Conservation (phyloP, 2,113 vertebrate genomes). For the Oxyura jamaicensis region DNA sequence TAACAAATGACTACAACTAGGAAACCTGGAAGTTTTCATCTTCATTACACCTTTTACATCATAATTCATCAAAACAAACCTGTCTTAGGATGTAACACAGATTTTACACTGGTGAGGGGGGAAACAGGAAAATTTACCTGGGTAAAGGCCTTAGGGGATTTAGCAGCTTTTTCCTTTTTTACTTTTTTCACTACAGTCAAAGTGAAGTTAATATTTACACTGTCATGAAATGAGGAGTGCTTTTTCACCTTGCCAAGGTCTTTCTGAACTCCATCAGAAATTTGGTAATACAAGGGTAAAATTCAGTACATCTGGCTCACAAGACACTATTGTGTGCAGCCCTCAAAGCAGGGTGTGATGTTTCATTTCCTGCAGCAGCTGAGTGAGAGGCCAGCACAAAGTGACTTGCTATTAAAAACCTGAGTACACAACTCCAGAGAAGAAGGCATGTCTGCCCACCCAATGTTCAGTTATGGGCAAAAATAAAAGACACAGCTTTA, state of each 20-base stretch:
- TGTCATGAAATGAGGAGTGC: not conserved
- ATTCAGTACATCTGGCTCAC: not conserved
- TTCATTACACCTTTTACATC: not conserved
- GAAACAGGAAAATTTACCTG: not conserved
- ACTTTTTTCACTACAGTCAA: not conserved
- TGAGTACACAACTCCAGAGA: not conserved
- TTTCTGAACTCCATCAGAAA: not conserved
- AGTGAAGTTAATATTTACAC: not conserved
- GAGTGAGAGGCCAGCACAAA: not conserved
- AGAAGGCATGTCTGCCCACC: fast-evolving
- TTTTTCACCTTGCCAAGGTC: not conserved
- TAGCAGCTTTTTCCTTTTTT: not conserved
- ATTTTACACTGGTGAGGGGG: not conserved
- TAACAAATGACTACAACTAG: not conserved
- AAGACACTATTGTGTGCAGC: not conserved
- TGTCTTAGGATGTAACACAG: not conserved
- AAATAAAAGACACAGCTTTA: not conserved
- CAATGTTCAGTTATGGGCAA: not conserved
- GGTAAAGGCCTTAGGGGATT: not conserved
- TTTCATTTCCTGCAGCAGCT: not conserved
- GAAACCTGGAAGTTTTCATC: not conserved
- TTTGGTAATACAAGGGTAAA: not conserved
- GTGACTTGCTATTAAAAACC: not conserved
- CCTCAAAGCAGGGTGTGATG: not conserved
- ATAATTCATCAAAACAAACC: not conserved